These are phyloP conservation scores for Poeciliopsis turrubarensis DNA, from an alignment of 2,113 vertebrate genomes.

Conservation along the genomic window DNA sequence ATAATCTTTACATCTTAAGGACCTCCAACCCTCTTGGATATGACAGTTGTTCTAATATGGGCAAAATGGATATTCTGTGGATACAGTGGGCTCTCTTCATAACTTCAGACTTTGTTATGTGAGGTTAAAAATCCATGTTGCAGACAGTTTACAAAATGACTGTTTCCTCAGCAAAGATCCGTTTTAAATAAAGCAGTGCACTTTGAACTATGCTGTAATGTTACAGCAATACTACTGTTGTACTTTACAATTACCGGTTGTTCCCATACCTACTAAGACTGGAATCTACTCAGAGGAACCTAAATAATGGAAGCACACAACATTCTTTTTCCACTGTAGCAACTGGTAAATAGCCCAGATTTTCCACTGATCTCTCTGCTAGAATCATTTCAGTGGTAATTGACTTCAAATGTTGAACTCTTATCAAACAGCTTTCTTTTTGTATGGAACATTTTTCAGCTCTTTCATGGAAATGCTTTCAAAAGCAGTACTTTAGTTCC, in stretches of 20 bases:
- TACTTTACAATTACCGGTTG: slow-evolving; percentile 5
- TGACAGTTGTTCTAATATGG: not conserved
- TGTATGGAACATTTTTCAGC: slow-evolving; percentile 4
- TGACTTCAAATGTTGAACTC: slow-evolving; percentile 6
- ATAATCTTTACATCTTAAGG: not conserved
- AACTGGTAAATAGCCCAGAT: slow-evolving; percentile 1
- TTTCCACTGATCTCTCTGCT: slow-evolving; percentile 7
- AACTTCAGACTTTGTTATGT: not conserved
- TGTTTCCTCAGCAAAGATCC: not conserved
- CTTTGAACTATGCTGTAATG: slow-evolving; percentile 3
- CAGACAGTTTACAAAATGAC: not conserved
- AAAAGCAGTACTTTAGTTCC: slow-evolving; percentile 56
- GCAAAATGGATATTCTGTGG: not conserved
- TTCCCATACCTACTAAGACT: not conserved
- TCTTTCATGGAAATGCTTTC: slow-evolving; percentile 5
- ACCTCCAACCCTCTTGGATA: not conserved
- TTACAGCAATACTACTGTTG: slow-evolving; percentile 4
- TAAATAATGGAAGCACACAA: not conserved
- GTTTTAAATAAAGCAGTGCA: not conserved
- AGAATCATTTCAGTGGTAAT: slow-evolving; percentile 17
- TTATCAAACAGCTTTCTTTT: slow-evolving; percentile 29
- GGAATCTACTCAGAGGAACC: not conserved
- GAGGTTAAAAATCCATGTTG: not conserved
- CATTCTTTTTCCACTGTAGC: not conserved
- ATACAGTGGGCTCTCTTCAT: not conserved